Evolutionary conservation across 2,888 invertebrate species (phyloP), one percentile per base, ranked within the genome.

Genomic region (Sinhomidia bicolor): DNA sequence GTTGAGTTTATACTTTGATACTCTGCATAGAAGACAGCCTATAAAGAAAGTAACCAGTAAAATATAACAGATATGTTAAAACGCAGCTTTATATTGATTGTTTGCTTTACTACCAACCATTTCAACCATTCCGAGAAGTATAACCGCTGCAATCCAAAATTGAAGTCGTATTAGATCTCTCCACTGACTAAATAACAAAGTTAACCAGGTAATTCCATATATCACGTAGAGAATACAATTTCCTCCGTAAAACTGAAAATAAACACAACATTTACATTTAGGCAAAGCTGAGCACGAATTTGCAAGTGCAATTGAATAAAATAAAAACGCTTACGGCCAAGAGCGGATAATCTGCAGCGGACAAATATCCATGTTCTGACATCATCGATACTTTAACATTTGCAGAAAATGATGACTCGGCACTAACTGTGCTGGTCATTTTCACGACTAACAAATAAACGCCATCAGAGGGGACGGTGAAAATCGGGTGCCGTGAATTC

Each of bases 61-160:
- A 54, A 26, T 17, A 6, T 6, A n/a, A n/a, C 60, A 54, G 2
- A 12, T 10, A 47, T 62, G n/a, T n/a, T n/a, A n/a, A n/a, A n/a
- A n/a, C n/a, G 6, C 29, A 23, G 12, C n/a, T n/a, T n/a, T n/a
- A n/a, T 57, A 6, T 57, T 57, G 7, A 23, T 57, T 9, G n/a
- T 2, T 32, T 29, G 9, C 60, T 41, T n/a, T 44, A 12, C 29
- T 44, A 36, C 83, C 78, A 90, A 93, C 93, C 92, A 96, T 97
- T 94, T 97, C 97, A 44, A 97, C 93, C 96, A 97, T 96, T 62
- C 98, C 97, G 1, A 98, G 94, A 12, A 98, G 94, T 85, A 98
- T 97, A 12, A 98, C 98, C 36, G 96, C 98, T 6, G 98, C 98
- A 93, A 99, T 98, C 98, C 98, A 99, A 94, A 98, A 98, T 94